phyloP scores from a whole-genome alignment of 2,797 vertebrate genomes.

The Hydrolagus colliei region DNA sequence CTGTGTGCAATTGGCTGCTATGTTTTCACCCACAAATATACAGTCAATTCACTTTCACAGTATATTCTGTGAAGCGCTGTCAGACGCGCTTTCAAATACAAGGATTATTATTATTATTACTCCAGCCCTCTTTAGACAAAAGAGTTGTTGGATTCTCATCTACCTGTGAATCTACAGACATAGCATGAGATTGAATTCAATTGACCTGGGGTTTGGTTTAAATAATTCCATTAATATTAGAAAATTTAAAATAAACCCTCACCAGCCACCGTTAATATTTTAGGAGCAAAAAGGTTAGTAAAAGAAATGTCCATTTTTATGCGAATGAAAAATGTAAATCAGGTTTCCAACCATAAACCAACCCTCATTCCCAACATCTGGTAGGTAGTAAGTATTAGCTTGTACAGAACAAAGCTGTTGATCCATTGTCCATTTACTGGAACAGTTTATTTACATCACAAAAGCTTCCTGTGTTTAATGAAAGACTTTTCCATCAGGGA shows the following conservation, averaged over 20 bases:
- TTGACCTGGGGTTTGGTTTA: neutral
- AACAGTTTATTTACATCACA: conserved; percentile 21
- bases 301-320: neutral
- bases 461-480: conserved; percentile 7
- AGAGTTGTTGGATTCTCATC: too few relatives aligned
- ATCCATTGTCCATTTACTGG: conserved; percentile 27
- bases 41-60: too few relatives aligned
- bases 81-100: too few relatives aligned
- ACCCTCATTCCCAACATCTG: conserved; percentile 26
- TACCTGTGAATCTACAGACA: too few relatives aligned
- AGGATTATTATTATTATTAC: too few relatives aligned
- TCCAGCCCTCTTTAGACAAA: too few relatives aligned
- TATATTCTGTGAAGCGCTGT: too few relatives aligned
- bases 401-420: neutral
- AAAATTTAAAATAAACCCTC: neutral
- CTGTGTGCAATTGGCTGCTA: too few relatives aligned
- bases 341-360: conserved; percentile 19
- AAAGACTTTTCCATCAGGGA: neutral
- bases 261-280: neutral
- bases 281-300: neutral
- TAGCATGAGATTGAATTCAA: too few relatives aligned
- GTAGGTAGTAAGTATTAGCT: conserved; percentile 6
- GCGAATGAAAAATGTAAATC: neutral
- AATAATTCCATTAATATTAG: neutral
- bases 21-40: too few relatives aligned